A percentile compares a stretch with the other conserved stretches of the same genome.
These are phyloP conservation scores for Acanthis flammea DNA, from an alignment of 2,797 vertebrate species.

Conservation along the genomic window DNA sequence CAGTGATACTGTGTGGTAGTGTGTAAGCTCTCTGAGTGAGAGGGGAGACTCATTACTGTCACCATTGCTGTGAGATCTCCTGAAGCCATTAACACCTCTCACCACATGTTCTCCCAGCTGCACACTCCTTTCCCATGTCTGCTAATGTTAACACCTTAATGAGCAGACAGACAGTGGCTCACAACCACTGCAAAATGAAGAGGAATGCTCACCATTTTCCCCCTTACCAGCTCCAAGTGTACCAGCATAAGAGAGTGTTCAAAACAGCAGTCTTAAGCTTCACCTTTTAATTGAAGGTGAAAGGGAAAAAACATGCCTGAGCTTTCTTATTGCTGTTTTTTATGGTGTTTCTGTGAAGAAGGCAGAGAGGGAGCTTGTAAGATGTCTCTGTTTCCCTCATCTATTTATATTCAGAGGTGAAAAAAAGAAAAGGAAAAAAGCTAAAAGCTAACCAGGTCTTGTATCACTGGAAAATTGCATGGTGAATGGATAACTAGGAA, in stretches of 20 bases:
- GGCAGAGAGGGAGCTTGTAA: background rate
- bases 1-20: background rate
- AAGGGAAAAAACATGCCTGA: background rate
- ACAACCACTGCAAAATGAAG: background rate
- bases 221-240: background rate
- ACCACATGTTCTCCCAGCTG: constrained; percentile 47
- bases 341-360: background rate
- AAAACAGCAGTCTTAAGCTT: background rate
- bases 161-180: background rate
- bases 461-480: background rate
- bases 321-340: background rate
- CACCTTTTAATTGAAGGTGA: constrained; percentile 8
- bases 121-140: background rate
- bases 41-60: constrained; percentile 28
- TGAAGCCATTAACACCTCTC: constrained; percentile 20
- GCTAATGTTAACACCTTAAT: background rate
- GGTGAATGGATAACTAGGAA: background rate
- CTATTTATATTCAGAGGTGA: background rate
- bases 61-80: constrained; percentile 20
- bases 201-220: background rate
- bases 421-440: background rate
- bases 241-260: background rate
- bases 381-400: background rate
- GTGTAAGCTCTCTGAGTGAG: constrained; percentile 20
- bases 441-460: background rate